These are phyloP conservation scores for Philhelius pedissequus DNA, from an alignment of 2,888 invertebrate species.

Conservation along the genomic window DNA sequence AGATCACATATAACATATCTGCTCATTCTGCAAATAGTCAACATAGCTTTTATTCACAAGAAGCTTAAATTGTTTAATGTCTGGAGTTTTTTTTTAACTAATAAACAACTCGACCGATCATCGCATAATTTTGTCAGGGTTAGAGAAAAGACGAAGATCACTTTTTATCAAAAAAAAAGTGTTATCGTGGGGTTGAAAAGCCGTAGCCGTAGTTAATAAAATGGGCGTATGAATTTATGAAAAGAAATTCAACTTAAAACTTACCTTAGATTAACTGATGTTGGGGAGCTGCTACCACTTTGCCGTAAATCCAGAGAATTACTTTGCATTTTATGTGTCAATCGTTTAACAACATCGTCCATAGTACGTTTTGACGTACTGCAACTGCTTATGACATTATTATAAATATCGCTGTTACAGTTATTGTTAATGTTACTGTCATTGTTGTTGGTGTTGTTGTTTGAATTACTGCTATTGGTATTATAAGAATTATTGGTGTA, in stretches of 20 bases:
- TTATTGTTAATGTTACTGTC: not conserved
- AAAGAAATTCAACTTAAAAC: not conserved
- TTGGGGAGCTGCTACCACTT: constrained; percentile 55
- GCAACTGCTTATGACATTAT: constrained; percentile 73
- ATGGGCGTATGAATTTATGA: too few relatives aligned
- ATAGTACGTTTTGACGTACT: constrained; percentile 86
- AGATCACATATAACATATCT: too few relatives aligned
- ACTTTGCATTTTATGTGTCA: constrained; percentile 91
- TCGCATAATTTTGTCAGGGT: too few relatives aligned
- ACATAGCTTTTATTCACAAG: too few relatives aligned
- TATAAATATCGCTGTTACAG: not conserved
- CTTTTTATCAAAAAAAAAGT: too few relatives aligned
- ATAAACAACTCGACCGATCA: too few relatives aligned
- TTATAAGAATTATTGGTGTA: constrained; percentile 57
- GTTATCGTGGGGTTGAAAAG: too few relatives aligned
- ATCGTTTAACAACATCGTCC: constrained; percentile 93
- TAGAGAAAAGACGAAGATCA: too few relatives aligned
- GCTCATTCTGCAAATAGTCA: too few relatives aligned
- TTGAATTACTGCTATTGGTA: constrained; percentile 13
- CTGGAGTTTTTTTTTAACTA: too few relatives aligned
- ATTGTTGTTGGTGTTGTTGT: not conserved
- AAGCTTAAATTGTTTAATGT: too few relatives aligned
- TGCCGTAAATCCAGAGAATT: constrained; percentile 81
- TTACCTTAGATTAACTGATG: constrained; percentile 52
- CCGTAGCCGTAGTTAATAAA: too few relatives aligned